Base-by-base conservation (phyloP, 2,888 invertebrate species). In the Drosophila kokeensis region DNA sequence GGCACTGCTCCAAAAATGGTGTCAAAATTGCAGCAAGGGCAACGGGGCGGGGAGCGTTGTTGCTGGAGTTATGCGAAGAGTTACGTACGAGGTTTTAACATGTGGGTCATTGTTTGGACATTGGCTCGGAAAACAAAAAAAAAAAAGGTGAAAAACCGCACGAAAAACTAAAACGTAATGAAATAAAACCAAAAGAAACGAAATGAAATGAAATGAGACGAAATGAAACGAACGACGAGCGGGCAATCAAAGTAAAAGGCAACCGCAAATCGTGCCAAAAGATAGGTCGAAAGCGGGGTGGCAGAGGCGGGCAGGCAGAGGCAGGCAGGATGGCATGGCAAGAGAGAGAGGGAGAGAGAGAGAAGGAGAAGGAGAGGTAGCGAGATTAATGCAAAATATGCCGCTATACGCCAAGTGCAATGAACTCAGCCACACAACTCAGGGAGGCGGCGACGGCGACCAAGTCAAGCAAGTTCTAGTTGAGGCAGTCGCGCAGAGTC, bases 391-490 rank as follows among this genome's bases (percentile, higher is more conserved):
- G 87, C 90, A 90, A 90, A 87, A 87, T 87, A 78, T 87, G 89
- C 89, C 90, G 87, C 89, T 87, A 45, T 15, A 90, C 69, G 72
- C 82, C 69, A 82, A 90, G 90, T 87, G 89, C 87, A 90, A 78
- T 89, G 87, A 87, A 87, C 87, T 86, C 24, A 45, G 45, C 45
- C 45, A 45, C 71, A 42, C 69, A 49, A 69, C 75, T 60, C 59
- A 64, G 58, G 42, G 40, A 38, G 27, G 55, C 55, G 38, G 55
- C 55, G 55, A 55, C 27, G 65, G 36, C 57, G 59, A 75, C 62
- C 80, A 86, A 88, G 83, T 88, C 90, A 85, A 90, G 90, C 90
- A 90, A 85, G 90, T 85, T 85, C 85, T 85, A 85, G 85, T 85
- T 85, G 90, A 88, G 85, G 89, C 90, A 85, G 85, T 77, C 81